Evolutionary conservation across 2,797 vertebrate genomes (phyloP).

Genomic region (Poecilia wingei): DNA sequence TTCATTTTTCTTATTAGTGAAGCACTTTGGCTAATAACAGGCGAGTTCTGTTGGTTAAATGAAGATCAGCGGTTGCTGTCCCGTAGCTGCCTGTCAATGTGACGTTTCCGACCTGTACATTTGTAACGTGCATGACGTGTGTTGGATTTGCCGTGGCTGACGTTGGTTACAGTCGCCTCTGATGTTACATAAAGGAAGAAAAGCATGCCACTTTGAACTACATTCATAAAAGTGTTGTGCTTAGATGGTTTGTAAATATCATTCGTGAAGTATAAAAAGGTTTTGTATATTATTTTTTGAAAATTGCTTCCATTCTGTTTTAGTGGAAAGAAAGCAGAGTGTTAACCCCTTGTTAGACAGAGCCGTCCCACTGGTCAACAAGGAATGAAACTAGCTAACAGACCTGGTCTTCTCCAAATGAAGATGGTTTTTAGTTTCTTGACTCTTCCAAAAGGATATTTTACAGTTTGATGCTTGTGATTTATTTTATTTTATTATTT

Average conservation of each 20-base stretch:
- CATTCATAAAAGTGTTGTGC: slow-evolving; percentile 62
- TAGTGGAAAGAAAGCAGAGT: slow-evolving; percentile 16
- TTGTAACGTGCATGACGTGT: slow-evolving; percentile 71
- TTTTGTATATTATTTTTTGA: slow-evolving; percentile 62
- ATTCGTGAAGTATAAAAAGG: slow-evolving; percentile 48
- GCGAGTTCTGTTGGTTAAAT: slow-evolving; percentile 49
- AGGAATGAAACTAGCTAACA: slow-evolving; percentile 31
- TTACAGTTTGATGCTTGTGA: slow-evolving; percentile 25
- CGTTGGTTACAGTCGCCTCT: slow-evolving; percentile 50
- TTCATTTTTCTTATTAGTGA: slow-evolving; percentile 13
- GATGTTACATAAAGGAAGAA: slow-evolving; percentile 50
- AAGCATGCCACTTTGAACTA: slow-evolving; percentile 66
- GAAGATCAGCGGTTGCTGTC: slow-evolving; percentile 58
- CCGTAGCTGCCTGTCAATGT: slow-evolving; percentile 70
- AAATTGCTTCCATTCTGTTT: slow-evolving; percentile 34
- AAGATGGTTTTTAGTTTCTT: slow-evolving; percentile 25
- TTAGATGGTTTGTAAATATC: slow-evolving; percentile 58
- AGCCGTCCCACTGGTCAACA: slow-evolving; percentile 20
- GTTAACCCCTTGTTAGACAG: slow-evolving; percentile 23
- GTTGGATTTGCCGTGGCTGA: slow-evolving; percentile 61
- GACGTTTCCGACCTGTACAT: slow-evolving; percentile 72
- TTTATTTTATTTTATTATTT: slow-evolving; percentile 21
- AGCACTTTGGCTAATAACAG: slow-evolving; percentile 61
- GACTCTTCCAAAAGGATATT: slow-evolving; percentile 35
- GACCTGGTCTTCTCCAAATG: slow-evolving; percentile 13